Percentiles rank a stretch among this genome's conserved stretches.
These are phyloP conservation scores for Drosophila meridionalis DNA, from an alignment of 2,888 invertebrate genomes.

Conservation along the genomic window DNA sequence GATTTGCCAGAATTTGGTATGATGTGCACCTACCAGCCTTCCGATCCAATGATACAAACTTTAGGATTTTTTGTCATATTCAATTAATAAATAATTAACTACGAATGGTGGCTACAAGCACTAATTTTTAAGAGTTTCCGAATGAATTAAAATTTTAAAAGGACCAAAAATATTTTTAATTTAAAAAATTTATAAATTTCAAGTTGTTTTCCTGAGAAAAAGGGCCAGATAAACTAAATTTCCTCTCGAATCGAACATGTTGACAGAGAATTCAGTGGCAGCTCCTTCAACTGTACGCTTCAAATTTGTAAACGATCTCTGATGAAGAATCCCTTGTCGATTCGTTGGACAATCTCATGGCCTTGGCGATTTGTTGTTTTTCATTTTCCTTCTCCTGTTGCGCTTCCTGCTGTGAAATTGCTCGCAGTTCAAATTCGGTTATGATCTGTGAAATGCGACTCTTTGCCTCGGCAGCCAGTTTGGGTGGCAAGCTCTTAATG, in stretches of 20 bases:
- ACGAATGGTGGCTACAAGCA: constrained; percentile 22
- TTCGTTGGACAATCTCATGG: constrained; percentile 16
- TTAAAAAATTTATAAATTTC: constrained; percentile 25
- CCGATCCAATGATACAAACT: constrained; percentile 73
- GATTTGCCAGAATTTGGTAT: neutral
- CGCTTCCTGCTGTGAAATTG: constrained; percentile 76
- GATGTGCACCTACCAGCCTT: constrained; percentile 59
- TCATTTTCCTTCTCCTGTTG: constrained; percentile 18
- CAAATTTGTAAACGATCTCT: constrained; percentile 59
- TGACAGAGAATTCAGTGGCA: constrained; percentile 35
- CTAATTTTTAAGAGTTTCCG: constrained; percentile 7
- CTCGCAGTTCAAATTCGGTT: constrained; percentile 79
- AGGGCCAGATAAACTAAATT: constrained; percentile 12
- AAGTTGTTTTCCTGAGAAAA: constrained; percentile 28
- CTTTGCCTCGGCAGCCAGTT: constrained; percentile 79
- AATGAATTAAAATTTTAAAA: constrained; percentile 6
- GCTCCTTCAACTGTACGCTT: constrained; percentile 50
- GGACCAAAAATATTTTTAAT: constrained; percentile 19
- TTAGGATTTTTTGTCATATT: constrained; percentile 56
- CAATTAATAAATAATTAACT: constrained; percentile 19
- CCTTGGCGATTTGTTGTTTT: constrained; percentile 18
- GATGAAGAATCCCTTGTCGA: constrained; percentile 19
- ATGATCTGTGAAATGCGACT: constrained; percentile 78
- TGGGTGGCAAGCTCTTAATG: constrained; percentile 77
- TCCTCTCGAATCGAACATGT: neutral